Base-by-base conservation (phyloP, 2,888 invertebrate genomes). In the Melanargia galathea region DNA sequence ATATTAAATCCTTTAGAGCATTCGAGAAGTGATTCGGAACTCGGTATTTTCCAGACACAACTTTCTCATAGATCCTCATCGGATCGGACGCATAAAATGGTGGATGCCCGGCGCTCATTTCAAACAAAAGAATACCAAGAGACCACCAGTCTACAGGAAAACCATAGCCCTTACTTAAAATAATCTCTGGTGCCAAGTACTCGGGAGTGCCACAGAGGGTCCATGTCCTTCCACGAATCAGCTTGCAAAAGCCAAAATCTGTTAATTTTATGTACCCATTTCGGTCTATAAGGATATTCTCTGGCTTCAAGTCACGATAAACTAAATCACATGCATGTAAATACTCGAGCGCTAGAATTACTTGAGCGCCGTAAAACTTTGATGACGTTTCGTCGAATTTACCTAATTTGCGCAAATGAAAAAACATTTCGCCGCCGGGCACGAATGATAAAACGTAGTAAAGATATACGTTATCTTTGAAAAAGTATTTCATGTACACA, bases 141-240 rank as follows among this genome's bases (percentile, higher is more conserved):
- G 98, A 95, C 99, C 99, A 99, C 97, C 98, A 99, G 78, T 99
- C 99, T 0, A 97, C 98, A 0, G 97, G 95, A 75, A 93, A 94
- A 48, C 97, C 97, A 84, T 99, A 98, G 0, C 98, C 98, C 84
- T 97, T 97, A 69, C 95, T 96, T 58, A 97, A 92, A 70, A 98
- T 97, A 22, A 96, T 95, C 88, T 99, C 98, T 0, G 97, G 97
- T 0, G 99, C 99, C 65, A 99, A 90, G 85, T 99, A 99, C 85
- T 99, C 99, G 0, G 99, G 98, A 0, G 99, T 99, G 0, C 98
- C 98, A 81, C 98, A 99, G 22, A 99, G 85, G 0, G 98, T 98
- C 95, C 97, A 97, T 0, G 98, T 98, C 74, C 98, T 92, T 0
- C 93, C 92, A 43, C 92, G 91, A 46, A 94, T 92, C 62, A 94